A percentile compares a stretch with the other conserved stretches of the same genome.
Evolutionary conservation across 2,797 vertebrate species (phyloP).

Genomic region (Glossophaga mutica): DNA sequence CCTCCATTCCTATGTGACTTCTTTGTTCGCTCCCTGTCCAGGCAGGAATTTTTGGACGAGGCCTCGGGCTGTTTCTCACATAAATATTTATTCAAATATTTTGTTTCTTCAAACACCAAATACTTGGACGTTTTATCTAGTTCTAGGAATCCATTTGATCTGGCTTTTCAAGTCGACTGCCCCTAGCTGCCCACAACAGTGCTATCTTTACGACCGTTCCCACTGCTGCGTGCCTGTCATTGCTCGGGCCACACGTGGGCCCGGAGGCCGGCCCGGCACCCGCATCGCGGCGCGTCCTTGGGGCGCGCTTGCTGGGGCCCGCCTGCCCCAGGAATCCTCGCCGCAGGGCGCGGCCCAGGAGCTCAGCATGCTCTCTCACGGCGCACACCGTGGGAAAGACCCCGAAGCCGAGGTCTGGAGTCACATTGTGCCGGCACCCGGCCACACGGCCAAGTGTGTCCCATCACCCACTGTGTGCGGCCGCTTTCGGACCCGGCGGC

Average conservation of each 20-base stretch:
- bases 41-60: not conserved
- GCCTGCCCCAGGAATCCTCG: not conserved
- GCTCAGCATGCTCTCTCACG: not conserved
- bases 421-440: fast-evolving
- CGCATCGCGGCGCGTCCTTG: too few species aligned
- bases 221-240: not conserved
- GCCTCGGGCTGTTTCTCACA: not conserved
- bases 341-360: not conserved
- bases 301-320: not conserved
- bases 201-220: not conserved
- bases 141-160: not conserved
- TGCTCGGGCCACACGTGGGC: fast-evolving
- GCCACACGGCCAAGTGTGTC: fast-evolving
- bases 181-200: not conserved
- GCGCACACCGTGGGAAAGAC: not conserved
- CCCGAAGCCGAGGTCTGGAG: fast-evolving
- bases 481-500: not conserved
- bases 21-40: too few species aligned
- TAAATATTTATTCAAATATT: not conserved
- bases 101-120: not conserved
- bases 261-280: fast-evolving
- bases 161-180: not conserved
- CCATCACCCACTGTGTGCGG: fast-evolving
- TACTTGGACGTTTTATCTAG: not conserved
- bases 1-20: fast-evolving